Conservation (phyloP, 2,113 vertebrate genomes). For the Panthera uncia region DNA sequence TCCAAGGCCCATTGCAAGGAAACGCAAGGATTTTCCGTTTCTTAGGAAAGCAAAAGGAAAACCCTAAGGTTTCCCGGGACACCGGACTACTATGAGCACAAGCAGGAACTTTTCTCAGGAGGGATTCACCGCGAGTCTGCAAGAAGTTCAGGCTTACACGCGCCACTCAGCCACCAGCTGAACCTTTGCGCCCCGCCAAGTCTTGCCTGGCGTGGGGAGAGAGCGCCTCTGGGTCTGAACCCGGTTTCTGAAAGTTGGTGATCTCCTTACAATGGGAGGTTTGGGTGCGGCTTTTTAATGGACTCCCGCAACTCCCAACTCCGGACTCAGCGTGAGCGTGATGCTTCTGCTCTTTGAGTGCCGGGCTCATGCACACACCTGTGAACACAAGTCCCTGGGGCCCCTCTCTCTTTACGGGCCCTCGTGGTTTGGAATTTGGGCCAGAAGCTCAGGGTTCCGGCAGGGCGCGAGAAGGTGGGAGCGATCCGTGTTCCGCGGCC, state of each 20-base stretch:
- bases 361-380: neutral
- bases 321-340: neutral
- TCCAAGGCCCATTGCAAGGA: neutral
- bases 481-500: neutral
- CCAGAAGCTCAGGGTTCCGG: neutral
- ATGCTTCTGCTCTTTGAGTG: neutral
- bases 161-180: neutral
- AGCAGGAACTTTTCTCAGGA: neutral
- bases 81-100: neutral
- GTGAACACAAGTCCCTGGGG: neutral
- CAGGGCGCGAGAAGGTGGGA: neutral
- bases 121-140: neutral
- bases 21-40: neutral
- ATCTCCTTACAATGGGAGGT: neutral
- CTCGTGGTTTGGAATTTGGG: neutral
- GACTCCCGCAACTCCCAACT: neutral
- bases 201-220: neutral
- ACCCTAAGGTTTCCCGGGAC: neutral
- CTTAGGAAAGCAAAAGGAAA: constrained; percentile 48
- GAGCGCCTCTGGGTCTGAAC: neutral
- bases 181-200: neutral
- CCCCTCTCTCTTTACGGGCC: neutral
- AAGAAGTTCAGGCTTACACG: neutral
- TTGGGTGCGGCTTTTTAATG: neutral
- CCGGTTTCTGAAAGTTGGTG: neutral